Conservation (phyloP, 1,140 invertebrate genomes). For the Caenorhabditis briggsae region DNA sequence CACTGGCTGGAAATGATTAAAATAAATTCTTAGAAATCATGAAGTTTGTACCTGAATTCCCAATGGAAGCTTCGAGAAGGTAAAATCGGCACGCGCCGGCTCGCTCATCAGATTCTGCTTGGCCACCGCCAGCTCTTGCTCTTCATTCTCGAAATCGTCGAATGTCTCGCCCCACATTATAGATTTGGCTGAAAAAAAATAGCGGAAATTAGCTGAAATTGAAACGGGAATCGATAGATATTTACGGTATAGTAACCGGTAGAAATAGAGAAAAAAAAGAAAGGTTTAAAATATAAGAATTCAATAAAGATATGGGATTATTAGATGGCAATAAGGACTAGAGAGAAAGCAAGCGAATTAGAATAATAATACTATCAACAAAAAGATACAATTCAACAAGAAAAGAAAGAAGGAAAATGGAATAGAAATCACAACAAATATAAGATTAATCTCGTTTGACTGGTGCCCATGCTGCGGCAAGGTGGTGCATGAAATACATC, state of each 20-base stretch:
- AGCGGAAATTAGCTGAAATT: background rate
- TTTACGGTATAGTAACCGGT: background rate
- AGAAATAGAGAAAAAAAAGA: background rate
- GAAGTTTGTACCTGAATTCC: conserved; percentile 69
- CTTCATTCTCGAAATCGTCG: conserved; percentile 61
- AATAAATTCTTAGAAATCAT: background rate
- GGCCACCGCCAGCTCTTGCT: conserved; percentile 61
- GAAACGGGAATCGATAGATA: no score
- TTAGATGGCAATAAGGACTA: conserved; percentile 31
- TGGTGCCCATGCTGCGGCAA: conserved; percentile 86
- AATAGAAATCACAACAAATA: background rate
- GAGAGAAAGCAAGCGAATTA: background rate
- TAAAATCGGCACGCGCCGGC: conserved; percentile 60
- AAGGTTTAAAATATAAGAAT: background rate
- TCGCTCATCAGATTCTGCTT: conserved; percentile 67
- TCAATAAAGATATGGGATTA: conserved; percentile 47
- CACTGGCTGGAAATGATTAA: conserved; percentile 69
- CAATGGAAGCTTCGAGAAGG: conserved; percentile 71
- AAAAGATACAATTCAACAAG: conserved; percentile 43
- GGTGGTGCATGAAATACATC: conserved; percentile 88
- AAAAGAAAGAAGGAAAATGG: background rate
- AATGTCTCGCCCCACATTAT: conserved; percentile 58
- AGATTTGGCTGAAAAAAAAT: conserved; percentile 1
- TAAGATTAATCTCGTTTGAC: conserved; percentile 57
- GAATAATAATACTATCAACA: conserved; percentile 6